phyloP scores from a whole-genome alignment of 2,888 invertebrate genomes.

The Hypselothyrea guttata region DNA sequence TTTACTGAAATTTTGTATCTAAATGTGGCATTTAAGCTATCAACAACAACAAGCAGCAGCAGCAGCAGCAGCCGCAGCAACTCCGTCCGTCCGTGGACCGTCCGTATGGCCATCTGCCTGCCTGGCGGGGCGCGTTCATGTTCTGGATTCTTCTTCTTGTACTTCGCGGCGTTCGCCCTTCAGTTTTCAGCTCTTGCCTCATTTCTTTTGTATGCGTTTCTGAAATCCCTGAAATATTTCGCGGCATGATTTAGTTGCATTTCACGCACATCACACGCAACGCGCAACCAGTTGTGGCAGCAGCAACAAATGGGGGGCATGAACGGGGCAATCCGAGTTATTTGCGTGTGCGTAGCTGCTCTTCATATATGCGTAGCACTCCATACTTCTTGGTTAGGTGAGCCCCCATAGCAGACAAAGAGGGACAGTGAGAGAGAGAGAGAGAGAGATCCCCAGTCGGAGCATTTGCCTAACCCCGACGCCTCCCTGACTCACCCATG shows the following conservation, averaged over 20 bases:
- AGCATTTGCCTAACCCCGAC: not conserved
- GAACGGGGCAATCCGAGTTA: constrained; percentile 43
- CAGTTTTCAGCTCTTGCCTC: constrained; percentile 46
- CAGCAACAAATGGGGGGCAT: not conserved
- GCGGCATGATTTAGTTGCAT: constrained; percentile 76
- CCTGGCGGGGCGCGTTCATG: constrained; percentile 50
- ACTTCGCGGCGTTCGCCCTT: constrained; percentile 23
- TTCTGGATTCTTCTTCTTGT: constrained; percentile 5
- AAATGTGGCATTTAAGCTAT: constrained; percentile 77
- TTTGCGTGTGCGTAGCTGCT: constrained; percentile 54
- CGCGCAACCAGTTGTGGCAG: constrained; percentile 18
- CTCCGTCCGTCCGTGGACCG: constrained; percentile 11
- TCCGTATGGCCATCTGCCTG: constrained; percentile 64
- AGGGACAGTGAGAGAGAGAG: too few species aligned
- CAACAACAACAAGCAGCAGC: constrained; percentile 58
- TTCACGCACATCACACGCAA: constrained; percentile 74
- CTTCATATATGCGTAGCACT: constrained; percentile 29
- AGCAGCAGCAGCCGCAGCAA: not conserved
- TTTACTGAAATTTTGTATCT: constrained; percentile 76
- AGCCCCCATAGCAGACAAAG: constrained; percentile 27
- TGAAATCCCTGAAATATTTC: constrained; percentile 75
- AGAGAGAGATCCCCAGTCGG: constrained; percentile 10
- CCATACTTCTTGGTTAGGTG: constrained; percentile 33
- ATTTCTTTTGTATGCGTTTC: constrained; percentile 49
- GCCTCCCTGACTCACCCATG: not conserved